A percentile compares a stretch with the other conserved stretches of the same genome.
Conservation (phyloP, 2,113 vertebrate species). For the Todiramphus chloris region DNA sequence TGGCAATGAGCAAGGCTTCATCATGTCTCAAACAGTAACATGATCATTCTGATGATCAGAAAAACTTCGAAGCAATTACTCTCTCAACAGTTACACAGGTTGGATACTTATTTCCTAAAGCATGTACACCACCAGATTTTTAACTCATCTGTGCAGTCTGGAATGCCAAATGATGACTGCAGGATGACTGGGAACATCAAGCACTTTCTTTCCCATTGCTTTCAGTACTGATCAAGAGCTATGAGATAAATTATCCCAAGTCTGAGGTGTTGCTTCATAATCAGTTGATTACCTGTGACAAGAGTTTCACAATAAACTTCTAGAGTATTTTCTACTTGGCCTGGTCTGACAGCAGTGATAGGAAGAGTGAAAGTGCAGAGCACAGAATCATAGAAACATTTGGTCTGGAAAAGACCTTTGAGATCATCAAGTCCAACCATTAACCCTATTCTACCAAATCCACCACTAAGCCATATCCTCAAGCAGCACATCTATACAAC, state of each 20-base stretch:
- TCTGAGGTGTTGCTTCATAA: not conserved
- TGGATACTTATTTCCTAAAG: not conserved
- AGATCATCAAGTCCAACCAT: no score
- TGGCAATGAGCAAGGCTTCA: accelerated
- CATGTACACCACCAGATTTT: not conserved
- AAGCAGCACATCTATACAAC: no score
- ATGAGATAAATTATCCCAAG: not conserved
- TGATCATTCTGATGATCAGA: not conserved
- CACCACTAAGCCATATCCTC: no score
- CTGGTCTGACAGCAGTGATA: not conserved
- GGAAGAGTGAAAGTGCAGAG: not conserved
- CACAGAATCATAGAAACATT: not conserved
- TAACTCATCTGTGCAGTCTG: accelerated
- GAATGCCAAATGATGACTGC: not conserved
- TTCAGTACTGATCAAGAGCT: not conserved
- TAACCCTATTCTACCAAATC: no score
- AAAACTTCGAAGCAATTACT: not conserved
- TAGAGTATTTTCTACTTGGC: not conserved
- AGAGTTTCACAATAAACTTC: not conserved
- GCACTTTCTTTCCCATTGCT: not conserved
- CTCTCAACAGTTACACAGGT: not conserved
- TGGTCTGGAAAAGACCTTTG: no score
- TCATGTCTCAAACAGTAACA: not conserved
- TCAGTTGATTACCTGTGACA: not conserved
- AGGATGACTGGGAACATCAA: not conserved